These are phyloP conservation scores for Notocelia uddmanniana DNA, from an alignment of 2,888 invertebrate species.

Conservation along the genomic window DNA sequence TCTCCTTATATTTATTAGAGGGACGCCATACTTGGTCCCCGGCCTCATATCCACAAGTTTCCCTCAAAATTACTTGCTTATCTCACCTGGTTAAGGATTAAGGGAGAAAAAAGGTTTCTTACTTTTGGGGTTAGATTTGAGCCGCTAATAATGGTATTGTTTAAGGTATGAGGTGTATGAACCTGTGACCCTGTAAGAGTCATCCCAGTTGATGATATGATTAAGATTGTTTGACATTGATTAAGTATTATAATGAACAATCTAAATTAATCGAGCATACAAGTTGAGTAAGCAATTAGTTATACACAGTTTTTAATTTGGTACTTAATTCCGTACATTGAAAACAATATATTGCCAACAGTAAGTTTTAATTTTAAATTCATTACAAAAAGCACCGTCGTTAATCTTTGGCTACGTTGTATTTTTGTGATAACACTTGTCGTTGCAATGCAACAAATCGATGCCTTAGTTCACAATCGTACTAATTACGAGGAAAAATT, in stretches of 20 bases:
- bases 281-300: too few relatives aligned
- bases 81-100: conserved; percentile 59
- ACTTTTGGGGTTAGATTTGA: conserved; percentile 39
- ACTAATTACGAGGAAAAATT: too few relatives aligned
- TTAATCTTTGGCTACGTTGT: too few relatives aligned
- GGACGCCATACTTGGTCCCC: conserved; percentile 61
- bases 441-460: too few relatives aligned
- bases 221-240: neutral
- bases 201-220: neutral
- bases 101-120: conserved; percentile 44
- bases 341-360: too few relatives aligned
- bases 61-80: conserved; percentile 63
- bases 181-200: conserved; percentile 23
- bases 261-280: neutral
- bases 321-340: too few relatives aligned
- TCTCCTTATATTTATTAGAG: conserved; percentile 64
- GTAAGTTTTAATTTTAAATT: neutral
- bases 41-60: conserved; percentile 64
- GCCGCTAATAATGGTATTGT: conserved; percentile 41
- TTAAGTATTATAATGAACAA: neutral
- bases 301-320: too few relatives aligned
- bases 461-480: too few relatives aligned
- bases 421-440: too few relatives aligned
- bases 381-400: neutral
- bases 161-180: conserved; percentile 4